Base-by-base conservation (phyloP, 1,140 invertebrate genomes). In the Drosophila fuyamai region DNA sequence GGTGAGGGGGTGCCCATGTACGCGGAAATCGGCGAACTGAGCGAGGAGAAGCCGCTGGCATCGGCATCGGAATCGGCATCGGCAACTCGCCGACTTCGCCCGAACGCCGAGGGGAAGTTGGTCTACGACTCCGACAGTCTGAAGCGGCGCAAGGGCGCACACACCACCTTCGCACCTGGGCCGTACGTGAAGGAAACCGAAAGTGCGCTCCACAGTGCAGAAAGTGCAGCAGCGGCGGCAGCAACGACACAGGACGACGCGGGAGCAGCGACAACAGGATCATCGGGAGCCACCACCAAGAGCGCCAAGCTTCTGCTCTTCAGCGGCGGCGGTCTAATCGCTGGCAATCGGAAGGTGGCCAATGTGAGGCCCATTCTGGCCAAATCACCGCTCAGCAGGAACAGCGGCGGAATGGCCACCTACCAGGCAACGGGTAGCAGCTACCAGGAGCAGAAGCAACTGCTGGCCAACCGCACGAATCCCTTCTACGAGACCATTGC, bases 111-210 rank as follows among this genome's bases (percentile, higher is more conserved):
- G 81, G 97, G 97, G 13, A 97, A 97, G 94, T 96, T 98, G 47
- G 96, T 98, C 44, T 98, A 97, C 91, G 96, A 96, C 60, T 98
- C 97, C 1, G 97, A 98, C 79, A 98, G 97, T 90, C 93, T 98
- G 58, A 95, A 95, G 90, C 94, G 96, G 83, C 94, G 96, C 86
- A 96, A 97, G 93, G 95, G 96, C 53, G 94, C 96, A 10, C 96
- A 97, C 77, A 96, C 96, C 7, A 97, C 96, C 18, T 97, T 97
- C 84, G 96, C 96, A 93, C 96, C 96, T 71, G 97, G 96, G 91
- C 95, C 95, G 43, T 95, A 95, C 83, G 95, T 96, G 38, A 95
- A 95, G 93, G 95, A 95, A 85, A 93, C 94, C 48, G 93, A 94
- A 63, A 91, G 84, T 90, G 81, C 91, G 53, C 74, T 86, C 32